These are phyloP conservation scores for Peromyscus nudipes DNA, from an alignment of 2,797 vertebrate genomes.

Conservation along the genomic window DNA sequence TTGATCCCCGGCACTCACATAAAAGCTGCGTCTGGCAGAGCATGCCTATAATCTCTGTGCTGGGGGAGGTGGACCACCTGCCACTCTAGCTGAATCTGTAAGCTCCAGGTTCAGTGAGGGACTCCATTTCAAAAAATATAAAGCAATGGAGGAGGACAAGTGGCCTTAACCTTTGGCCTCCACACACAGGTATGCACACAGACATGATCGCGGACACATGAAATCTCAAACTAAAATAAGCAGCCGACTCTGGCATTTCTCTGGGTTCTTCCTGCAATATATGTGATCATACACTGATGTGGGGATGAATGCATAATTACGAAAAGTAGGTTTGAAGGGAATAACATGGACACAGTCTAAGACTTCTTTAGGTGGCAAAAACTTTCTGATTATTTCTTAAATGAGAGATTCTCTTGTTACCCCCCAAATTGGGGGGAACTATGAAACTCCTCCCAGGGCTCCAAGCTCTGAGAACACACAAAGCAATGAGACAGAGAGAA, in stretches of 20 bases:
- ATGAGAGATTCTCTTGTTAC: constrained; percentile 9
- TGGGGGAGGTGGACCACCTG: background rate
- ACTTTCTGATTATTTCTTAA: constrained; percentile 29
- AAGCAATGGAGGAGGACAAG: background rate
- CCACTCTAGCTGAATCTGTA: background rate
- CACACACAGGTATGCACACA: background rate
- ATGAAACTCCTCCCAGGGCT: background rate
- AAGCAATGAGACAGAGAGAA: constrained; percentile 27
- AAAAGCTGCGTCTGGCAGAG: background rate
- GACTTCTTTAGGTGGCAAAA: background rate
- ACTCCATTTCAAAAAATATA: background rate
- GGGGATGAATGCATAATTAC: background rate
- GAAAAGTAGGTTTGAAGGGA: background rate
- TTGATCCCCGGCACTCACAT: background rate
- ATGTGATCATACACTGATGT: background rate
- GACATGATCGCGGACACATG: too few species aligned
- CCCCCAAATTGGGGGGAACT: background rate
- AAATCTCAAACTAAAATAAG: constrained; percentile 27
- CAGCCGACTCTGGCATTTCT: background rate
- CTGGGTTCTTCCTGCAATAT: constrained; percentile 32
- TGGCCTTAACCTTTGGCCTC: background rate
- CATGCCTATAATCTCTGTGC: background rate
- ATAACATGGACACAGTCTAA: background rate
- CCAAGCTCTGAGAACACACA: background rate
- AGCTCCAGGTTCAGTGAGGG: background rate